Percentiles rank a stretch among this genome's conserved stretches.
Evolutionary conservation across 2,888 invertebrate species (phyloP).

Genomic region (Drosophila setosimentum): DNA sequence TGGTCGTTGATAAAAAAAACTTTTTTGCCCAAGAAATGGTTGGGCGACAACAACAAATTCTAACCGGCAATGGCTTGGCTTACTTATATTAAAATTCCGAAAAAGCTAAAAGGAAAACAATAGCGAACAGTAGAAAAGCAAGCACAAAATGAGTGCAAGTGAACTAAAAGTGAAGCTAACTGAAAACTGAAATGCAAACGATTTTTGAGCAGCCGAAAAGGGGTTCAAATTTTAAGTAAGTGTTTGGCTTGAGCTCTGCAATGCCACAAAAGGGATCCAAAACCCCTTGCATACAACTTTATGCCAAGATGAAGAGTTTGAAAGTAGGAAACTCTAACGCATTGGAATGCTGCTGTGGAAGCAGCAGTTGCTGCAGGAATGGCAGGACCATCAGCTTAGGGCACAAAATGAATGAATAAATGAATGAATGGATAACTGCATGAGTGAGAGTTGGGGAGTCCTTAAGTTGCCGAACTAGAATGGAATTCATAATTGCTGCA

Average conservation of each 20-base stretch:
- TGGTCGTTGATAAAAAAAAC: constrained; percentile 79
- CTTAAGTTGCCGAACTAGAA: constrained; percentile 56
- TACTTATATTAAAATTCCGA: constrained; percentile 75
- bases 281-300: constrained; percentile 41
- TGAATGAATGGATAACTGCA: constrained; percentile 68
- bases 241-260: constrained; percentile 41
- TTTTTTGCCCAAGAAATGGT: constrained; percentile 28
- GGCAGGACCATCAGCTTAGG: constrained; percentile 41
- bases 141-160: constrained; percentile 56
- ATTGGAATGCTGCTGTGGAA: constrained; percentile 41
- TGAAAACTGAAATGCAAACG: constrained; percentile 61
- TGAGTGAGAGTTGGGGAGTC: constrained; percentile 46
- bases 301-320: constrained; percentile 40
- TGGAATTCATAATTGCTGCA: constrained; percentile 61
- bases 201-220: constrained; percentile 58
- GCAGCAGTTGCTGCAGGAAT: constrained; percentile 9
- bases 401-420: constrained; percentile 63
- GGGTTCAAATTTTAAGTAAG: constrained; percentile 61
- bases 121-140: constrained; percentile 14
- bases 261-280: constrained; percentile 32
- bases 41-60: constrained; percentile 42
- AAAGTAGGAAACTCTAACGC: constrained; percentile 41
- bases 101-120: constrained; percentile 17
- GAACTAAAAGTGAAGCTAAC: constrained; percentile 64
- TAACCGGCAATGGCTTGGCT: constrained; percentile 64